These are phyloP conservation scores for Hypsibius dujardini DNA, from an alignment of 1,140 invertebrate genomes.

Conservation along the genomic window DNA sequence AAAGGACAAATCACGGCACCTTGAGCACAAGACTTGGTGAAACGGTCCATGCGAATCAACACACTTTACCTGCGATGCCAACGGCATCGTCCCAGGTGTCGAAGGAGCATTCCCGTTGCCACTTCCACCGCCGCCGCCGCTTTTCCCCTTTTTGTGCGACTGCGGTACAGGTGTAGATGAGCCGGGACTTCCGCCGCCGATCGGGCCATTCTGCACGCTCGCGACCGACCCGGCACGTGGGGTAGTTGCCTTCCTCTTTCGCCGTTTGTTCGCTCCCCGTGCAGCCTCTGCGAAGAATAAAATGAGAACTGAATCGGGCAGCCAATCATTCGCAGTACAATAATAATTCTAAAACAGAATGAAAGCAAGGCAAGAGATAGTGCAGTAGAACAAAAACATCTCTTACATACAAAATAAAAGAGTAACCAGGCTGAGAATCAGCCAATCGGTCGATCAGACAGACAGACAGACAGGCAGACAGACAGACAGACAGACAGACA, in stretches of 20 bases:
- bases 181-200: background rate
- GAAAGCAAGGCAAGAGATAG: too few relatives aligned
- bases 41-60: background rate
- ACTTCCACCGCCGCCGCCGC: background rate
- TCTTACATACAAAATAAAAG: too few relatives aligned
- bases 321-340: too few relatives aligned
- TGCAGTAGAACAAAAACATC: too few relatives aligned
- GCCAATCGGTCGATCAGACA: too few relatives aligned
- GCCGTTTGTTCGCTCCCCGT: constrained; percentile 74
- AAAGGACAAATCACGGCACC: background rate
- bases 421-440: too few relatives aligned
- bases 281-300: constrained; percentile 57
- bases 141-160: constrained; percentile 5
- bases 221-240: constrained; percentile 37
- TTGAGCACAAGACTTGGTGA: background rate
- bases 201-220: constrained; percentile 33
- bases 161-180: background rate
- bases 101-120: too few relatives aligned
- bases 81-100: background rate
- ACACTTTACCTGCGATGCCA: background rate
- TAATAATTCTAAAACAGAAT: too few relatives aligned
- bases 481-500: too few relatives aligned
- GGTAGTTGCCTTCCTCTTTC: constrained; percentile 82
- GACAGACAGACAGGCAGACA: too few relatives aligned
- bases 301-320: constrained; percentile 14